These are phyloP conservation scores for Pseudopodoces humilis DNA, from an alignment of 2,113 vertebrate species.

Conservation along the genomic window DNA sequence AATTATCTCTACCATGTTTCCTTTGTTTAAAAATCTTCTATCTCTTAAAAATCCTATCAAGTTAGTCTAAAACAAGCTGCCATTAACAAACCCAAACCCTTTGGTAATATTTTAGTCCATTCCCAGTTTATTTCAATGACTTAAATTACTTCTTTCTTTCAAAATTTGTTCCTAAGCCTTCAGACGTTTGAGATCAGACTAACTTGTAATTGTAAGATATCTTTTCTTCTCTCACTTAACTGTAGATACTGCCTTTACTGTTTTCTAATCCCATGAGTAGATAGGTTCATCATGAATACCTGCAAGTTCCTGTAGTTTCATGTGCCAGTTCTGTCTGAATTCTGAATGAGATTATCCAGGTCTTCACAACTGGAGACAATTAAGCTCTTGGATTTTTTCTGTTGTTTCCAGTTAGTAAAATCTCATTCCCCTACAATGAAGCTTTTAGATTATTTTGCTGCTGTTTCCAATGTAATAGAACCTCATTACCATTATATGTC, in stretches of 20 bases:
- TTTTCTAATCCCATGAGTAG: neutral
- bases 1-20: slow-evolving; percentile 27
- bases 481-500: neutral
- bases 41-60: neutral
- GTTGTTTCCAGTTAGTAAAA: neutral
- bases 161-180: slow-evolving; percentile 1
- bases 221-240: neutral
- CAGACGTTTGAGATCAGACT: neutral
- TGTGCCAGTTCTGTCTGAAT: neutral
- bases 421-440: neutral
- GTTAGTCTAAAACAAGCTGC: neutral
- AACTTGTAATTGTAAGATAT: neutral
- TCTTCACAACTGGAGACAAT: neutral
- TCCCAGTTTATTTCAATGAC: neutral
- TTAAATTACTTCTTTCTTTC: slow-evolving; percentile 15
- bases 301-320: neutral
- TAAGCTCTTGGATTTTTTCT: neutral
- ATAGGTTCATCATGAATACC: neutral
- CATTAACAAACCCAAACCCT: neutral
- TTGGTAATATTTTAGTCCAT: neutral
- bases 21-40: slow-evolving; percentile 45
- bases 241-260: neutral
- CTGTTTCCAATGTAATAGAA: neutral
- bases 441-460: neutral
- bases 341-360: neutral